Conservation (phyloP, 2,797 vertebrate species). For the Pseudochromis fuscus region DNA sequence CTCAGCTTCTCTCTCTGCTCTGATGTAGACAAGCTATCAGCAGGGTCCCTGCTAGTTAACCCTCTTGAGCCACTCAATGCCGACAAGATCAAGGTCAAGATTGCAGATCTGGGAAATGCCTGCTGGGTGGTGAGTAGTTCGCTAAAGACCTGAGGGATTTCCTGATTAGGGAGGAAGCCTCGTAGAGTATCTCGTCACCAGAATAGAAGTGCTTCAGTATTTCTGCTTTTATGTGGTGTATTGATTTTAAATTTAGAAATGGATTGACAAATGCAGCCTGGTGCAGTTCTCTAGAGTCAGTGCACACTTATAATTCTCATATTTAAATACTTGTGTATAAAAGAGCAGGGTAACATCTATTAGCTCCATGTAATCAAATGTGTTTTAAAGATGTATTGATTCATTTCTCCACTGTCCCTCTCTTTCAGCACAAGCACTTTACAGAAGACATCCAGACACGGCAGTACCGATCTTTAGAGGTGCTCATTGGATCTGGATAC, state of each 20-base stretch:
- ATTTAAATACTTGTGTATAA: not conserved
- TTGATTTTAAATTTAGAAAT: slow-evolving; percentile 3
- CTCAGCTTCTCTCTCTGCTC: slow-evolving; percentile 29
- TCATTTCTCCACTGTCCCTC: not conserved
- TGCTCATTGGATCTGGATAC: slow-evolving; percentile 91
- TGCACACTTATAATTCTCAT: not conserved
- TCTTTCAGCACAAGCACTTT: slow-evolving; percentile 92
- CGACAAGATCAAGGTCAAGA: slow-evolving; percentile 98
- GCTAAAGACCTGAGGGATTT: slow-evolving; percentile 73
- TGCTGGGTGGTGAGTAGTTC: slow-evolving; percentile 97
- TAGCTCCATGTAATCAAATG: too few relatives aligned
- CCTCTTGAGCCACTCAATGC: slow-evolving; percentile 96
- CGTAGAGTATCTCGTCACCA: slow-evolving; percentile 33
- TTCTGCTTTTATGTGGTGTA: accelerated
- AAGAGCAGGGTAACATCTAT: too few relatives aligned
- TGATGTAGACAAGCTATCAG: slow-evolving; percentile 88
- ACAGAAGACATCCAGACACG: slow-evolving; percentile 95
- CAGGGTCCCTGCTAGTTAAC: slow-evolving; percentile 95
- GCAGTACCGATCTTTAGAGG: slow-evolving; percentile 94
- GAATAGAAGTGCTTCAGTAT: slow-evolving; percentile 36
- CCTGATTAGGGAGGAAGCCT: slow-evolving; percentile 54
- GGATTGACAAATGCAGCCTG: not conserved
- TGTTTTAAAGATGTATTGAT: slow-evolving; percentile 1
- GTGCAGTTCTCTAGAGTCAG: not conserved
- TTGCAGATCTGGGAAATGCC: slow-evolving; percentile 98